phyloP scores from a whole-genome alignment of 2,888 invertebrate species.

The Salpingus planirostris region DNA sequence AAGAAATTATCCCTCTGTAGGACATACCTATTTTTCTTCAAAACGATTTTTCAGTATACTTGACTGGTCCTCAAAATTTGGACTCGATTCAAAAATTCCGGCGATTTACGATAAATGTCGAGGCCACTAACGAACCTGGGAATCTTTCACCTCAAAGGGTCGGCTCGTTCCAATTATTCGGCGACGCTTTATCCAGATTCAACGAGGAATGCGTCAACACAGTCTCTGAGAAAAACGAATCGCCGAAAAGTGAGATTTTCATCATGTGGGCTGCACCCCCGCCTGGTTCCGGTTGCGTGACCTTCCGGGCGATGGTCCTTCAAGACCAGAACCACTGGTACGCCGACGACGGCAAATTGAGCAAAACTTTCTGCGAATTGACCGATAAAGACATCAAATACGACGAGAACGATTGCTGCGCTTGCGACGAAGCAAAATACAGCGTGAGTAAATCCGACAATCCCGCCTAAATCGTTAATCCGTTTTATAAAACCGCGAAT shows the following conservation, averaged over 20 bases:
- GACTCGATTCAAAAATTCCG: constrained; percentile 65
- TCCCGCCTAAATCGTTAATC: neutral
- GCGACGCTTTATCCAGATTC: constrained; percentile 56
- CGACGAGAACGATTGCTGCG: constrained; percentile 66
- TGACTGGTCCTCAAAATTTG: constrained; percentile 53
- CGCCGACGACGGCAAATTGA: constrained; percentile 78
- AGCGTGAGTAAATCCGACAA: constrained; percentile 62
- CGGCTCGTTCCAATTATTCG: constrained; percentile 63
- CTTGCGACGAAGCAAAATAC: constrained; percentile 95
- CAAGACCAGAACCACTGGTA: constrained; percentile 77
- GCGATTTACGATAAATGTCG: constrained; percentile 68
- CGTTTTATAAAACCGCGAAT: neutral
- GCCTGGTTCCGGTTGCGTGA: constrained; percentile 75
- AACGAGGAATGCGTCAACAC: constrained; percentile 80
- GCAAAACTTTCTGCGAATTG: constrained; percentile 72
- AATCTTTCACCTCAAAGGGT: constrained; percentile 48
- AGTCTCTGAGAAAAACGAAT: constrained; percentile 68
- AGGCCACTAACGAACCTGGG: constrained; percentile 48
- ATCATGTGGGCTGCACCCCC: constrained; percentile 88
- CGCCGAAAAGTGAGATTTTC: constrained; percentile 74
- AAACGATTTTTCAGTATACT: constrained; percentile 21
- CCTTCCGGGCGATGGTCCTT: constrained; percentile 80
- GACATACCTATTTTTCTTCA: neutral
- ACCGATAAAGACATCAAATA: constrained; percentile 52
- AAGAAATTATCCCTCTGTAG: constrained; percentile 31